phyloP scores from a whole-genome alignment of 2,888 invertebrate species.

The Cynaeus angustus region DNA sequence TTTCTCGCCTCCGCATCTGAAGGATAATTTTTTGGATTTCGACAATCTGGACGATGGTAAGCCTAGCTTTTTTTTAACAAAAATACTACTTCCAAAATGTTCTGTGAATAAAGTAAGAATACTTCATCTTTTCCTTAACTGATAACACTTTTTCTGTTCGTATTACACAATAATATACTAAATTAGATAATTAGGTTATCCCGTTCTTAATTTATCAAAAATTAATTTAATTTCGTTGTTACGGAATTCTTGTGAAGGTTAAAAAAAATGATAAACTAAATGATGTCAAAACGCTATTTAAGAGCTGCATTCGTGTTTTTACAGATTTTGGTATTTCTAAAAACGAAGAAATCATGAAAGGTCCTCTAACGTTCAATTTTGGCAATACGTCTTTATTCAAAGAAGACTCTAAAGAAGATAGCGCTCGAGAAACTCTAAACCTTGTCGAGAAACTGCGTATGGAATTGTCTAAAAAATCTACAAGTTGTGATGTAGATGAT shows the following conservation, averaged over 20 bases:
- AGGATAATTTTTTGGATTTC: conserved; percentile 77
- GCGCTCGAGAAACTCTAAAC: conserved; percentile 87
- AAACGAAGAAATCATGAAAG: conserved; percentile 76
- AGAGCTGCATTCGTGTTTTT: too few relatives aligned
- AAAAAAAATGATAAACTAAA: too few relatives aligned
- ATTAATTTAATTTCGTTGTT: too few relatives aligned
- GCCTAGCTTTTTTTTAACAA: not conserved
- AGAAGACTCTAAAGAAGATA: conserved; percentile 88
- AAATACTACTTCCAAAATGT: too few relatives aligned
- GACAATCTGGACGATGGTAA: conserved; percentile 74
- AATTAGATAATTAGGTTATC: too few relatives aligned
- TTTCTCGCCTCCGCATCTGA: conserved; percentile 80
- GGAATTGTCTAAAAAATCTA: conserved; percentile 81
- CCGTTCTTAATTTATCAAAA: too few relatives aligned
- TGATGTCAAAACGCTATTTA: too few relatives aligned
- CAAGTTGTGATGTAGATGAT: conserved; percentile 67
- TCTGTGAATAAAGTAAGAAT: too few relatives aligned
- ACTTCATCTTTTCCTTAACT: too few relatives aligned
- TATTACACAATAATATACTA: too few relatives aligned
- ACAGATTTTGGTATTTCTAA: conserved; percentile 75
- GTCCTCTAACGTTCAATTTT: conserved; percentile 77
- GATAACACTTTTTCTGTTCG: too few relatives aligned
- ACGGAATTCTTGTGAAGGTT: too few relatives aligned
- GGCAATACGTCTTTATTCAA: conserved; percentile 80
- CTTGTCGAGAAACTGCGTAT: conserved; percentile 88